Evolutionary conservation across 2,888 invertebrate species (phyloP), one percentile per base, ranked within the genome.

Genomic region (Perizoma affinitatum): DNA sequence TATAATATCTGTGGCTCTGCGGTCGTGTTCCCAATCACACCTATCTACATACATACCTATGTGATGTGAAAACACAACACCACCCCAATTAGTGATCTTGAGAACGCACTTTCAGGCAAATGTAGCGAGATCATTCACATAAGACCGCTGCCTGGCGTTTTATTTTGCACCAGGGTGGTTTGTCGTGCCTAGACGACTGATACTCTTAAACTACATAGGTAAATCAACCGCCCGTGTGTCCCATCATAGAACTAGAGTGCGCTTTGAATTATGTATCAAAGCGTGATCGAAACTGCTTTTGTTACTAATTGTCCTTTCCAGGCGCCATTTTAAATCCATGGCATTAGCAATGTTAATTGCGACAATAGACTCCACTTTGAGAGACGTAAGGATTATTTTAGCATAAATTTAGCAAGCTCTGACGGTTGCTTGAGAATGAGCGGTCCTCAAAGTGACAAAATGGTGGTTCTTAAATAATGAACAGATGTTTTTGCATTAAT

Each of bases 241-340:
- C 41, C 46, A 63, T 61, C 63, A 67, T 65, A 62, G 67, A 68
- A 65, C 67, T 73, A 72, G 77, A 79, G 75, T 78, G 74, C 69
- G 74, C 74, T 68, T 67, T 83, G 79, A 83, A 83, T 84, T 83
- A 83, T 83, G 75, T 82, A 85, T 82, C 80, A 83, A 81, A 80
- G 76, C 73, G 72, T 73, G 74, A 83, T 82, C 75, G 76, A 74
- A 76, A 78, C 73, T 67, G 75, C 79, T 81, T 80, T 82, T 77
- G 81, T 81, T 67, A 74, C 67, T 75, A 74, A 80, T 76, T 76
- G 74, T 76, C 70, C 64, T 67, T 73, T 74, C 59, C 55, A 61
- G 62, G 69, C 67, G 65, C 63, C 67, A 54, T 53, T 66, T 68
- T 62, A 65, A 60, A 68, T 65, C 57, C 48, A 54, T 53, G 61